phyloP scores from a whole-genome alignment of 2,888 invertebrate species.

The Gordius sp. region DNA sequence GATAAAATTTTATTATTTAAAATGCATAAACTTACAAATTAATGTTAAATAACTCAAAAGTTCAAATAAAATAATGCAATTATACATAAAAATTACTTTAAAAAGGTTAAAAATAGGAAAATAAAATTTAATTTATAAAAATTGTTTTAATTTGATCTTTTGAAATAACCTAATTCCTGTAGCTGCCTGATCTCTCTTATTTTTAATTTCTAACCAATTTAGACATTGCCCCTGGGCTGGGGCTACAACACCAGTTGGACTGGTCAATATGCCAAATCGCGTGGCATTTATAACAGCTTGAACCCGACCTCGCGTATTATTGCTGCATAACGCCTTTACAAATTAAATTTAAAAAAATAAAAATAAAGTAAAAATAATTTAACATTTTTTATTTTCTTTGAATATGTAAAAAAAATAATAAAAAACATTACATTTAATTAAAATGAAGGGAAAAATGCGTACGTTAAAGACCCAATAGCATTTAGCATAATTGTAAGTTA shows the following conservation, averaged over 20 bases:
- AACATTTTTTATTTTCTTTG: too few relatives aligned
- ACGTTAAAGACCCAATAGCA: slow-evolving; percentile 15
- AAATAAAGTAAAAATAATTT: too few relatives aligned
- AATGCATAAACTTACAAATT: too few relatives aligned
- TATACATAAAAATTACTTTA: too few relatives aligned
- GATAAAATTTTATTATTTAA: too few relatives aligned
- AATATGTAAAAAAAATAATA: too few relatives aligned
- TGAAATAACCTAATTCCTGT: not conserved
- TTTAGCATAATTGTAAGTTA: not conserved
- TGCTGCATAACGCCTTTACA: slow-evolving; percentile 5
- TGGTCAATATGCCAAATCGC: not conserved
- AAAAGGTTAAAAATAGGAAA: too few relatives aligned
- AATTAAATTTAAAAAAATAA: too few relatives aligned
- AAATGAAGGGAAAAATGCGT: not conserved
- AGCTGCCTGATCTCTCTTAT: not conserved
- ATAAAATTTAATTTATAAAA: too few relatives aligned
- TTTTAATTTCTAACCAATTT: slow-evolving; percentile 9
- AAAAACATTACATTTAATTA: not conserved
- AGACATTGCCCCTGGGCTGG: slow-evolving; percentile 10
- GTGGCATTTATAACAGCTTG: slow-evolving; percentile 1
- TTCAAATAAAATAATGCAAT: too few relatives aligned
- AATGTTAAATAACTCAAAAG: too few relatives aligned
- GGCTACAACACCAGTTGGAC: not conserved
- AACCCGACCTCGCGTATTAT: not conserved
- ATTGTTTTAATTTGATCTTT: too few relatives aligned